These are phyloP conservation scores for Nestor notabilis DNA, from an alignment of 2,113 vertebrate species.

Conservation along the genomic window DNA sequence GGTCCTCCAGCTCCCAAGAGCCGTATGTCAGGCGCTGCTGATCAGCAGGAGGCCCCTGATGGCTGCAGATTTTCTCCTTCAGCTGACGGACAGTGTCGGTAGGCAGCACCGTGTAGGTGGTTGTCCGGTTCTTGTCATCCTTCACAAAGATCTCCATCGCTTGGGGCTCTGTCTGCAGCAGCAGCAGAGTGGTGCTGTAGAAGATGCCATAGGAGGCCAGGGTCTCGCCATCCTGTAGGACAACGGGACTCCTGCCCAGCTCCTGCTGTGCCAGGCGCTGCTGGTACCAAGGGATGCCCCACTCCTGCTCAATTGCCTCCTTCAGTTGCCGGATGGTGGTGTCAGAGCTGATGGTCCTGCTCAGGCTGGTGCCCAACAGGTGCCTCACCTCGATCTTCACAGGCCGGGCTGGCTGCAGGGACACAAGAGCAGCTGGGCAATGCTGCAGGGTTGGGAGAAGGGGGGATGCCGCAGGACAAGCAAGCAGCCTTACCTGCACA, in stretches of 20 bases:
- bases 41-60: rapidly evolving
- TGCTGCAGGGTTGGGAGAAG: background rate
- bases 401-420: background rate
- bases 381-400: background rate
- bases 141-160: background rate
- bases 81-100: background rate
- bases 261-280: background rate
- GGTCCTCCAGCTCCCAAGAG: background rate
- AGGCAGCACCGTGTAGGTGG: background rate
- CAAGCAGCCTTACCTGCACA: constrained; percentile 28
- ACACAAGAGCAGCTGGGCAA: background rate
- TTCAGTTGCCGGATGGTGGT: background rate
- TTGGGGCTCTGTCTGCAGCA: background rate
- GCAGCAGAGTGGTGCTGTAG: background rate
- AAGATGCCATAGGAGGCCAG: background rate
- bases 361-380: background rate
- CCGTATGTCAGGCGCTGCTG: background rate
- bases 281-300: background rate
- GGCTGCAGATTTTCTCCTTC: background rate
- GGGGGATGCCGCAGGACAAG: background rate
- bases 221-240: background rate
- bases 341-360: rapidly evolving
- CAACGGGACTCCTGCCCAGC: rapidly evolving
- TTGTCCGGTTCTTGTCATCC: background rate
- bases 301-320: rapidly evolving